Conservation (phyloP, 2,888 invertebrate species). For the Onthophagus sagittarius region DNA sequence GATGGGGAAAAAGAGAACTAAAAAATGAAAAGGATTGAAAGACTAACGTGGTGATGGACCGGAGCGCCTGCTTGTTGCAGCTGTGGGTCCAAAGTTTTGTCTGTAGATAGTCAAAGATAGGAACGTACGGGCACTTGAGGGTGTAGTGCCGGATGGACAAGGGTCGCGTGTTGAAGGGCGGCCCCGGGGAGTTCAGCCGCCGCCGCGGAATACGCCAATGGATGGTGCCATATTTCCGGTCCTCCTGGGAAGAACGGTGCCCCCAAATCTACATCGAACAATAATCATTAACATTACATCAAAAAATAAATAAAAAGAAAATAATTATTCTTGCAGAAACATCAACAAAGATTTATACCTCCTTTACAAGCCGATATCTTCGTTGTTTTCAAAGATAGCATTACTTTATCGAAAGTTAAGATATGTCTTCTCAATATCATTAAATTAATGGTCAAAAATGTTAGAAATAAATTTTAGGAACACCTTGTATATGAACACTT, state of each 20-base stretch:
- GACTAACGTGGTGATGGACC: conserved; percentile 56
- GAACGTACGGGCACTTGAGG: conserved; percentile 97
- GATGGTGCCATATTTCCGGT: conserved; percentile 93
- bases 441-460: too few relatives aligned
- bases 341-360: too few relatives aligned
- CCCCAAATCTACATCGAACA: conserved; percentile 71
- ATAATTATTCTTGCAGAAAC: too few relatives aligned
- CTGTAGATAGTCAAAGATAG: conserved; percentile 95
- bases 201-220: conserved; percentile 72
- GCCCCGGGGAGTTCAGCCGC: conserved; percentile 82
- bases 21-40: conserved; percentile 23
- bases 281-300: not conserved
- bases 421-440: too few relatives aligned
- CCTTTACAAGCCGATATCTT: too few relatives aligned
- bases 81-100: conserved; percentile 65
- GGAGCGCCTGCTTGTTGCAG: conserved; percentile 53
- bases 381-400: too few relatives aligned
- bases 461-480: too few relatives aligned
- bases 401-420: too few relatives aligned
- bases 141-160: conserved; percentile 95
- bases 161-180: conserved; percentile 79
- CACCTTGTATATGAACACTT: too few relatives aligned
- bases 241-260: conserved; percentile 94
- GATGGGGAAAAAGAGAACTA: not conserved
- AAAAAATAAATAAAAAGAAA: too few relatives aligned